Conservation (phyloP, 2,888 invertebrate species). For the Petrolisthes manimaculis region DNA sequence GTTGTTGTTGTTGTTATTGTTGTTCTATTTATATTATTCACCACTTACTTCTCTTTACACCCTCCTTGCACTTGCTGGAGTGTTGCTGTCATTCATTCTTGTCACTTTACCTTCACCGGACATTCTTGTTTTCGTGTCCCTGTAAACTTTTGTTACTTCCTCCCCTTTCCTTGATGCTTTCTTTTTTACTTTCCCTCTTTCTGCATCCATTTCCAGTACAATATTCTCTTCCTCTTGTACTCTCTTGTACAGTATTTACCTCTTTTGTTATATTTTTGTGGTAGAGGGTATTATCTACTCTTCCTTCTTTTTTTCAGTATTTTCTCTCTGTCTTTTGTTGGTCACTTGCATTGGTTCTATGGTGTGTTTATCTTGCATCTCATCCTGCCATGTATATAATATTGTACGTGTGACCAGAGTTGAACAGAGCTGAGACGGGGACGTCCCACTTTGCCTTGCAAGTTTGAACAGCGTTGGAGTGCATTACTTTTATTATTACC, state of each 20-base stretch:
- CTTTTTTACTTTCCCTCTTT: too few species aligned
- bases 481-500: conserved; percentile 26
- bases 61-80: too few species aligned
- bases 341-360: neutral
- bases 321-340: conserved; percentile 16
- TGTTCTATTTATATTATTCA: neutral
- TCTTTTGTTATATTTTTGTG: neutral
- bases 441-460: conserved; percentile 53
- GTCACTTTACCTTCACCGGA: too few species aligned
- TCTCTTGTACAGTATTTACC: neutral
- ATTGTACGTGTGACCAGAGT: conserved; percentile 14
- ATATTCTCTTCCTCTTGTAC: neutral
- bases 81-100: too few species aligned
- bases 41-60: too few species aligned
- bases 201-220: neutral
- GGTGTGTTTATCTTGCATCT: conserved; percentile 16
- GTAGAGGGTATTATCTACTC: neutral
- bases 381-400: conserved; percentile 25
- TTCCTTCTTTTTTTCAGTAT: conserved; percentile 32
- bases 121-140: too few species aligned
- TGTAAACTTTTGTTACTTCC: too few species aligned
- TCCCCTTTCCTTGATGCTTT: too few species aligned
- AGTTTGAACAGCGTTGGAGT: conserved; percentile 50
- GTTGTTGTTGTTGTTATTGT: neutral
- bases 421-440: conserved; percentile 30